These are phyloP conservation scores for Esperia sulphurella DNA, from an alignment of 2,888 invertebrate species.

Conservation along the genomic window DNA sequence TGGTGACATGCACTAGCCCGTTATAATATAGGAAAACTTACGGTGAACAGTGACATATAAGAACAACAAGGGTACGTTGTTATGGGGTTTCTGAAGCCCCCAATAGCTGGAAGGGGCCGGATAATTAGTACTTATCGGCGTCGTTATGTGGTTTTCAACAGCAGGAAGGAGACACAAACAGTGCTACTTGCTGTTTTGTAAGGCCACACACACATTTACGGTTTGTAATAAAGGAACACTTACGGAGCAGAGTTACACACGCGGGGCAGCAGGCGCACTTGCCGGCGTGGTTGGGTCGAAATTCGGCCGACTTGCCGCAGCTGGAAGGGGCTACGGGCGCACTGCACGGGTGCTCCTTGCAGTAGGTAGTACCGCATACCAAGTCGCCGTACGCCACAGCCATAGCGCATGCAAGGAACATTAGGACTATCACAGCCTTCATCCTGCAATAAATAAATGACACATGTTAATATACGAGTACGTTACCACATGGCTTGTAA, in stretches of 20 bases:
- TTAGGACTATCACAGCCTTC: constrained; percentile 49
- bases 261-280: constrained; percentile 72
- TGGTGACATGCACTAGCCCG: no score
- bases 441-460: constrained; percentile 37
- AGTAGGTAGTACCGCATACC: constrained; percentile 62
- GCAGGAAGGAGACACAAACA: no score
- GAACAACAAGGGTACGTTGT: no score
- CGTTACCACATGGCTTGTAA: no score
- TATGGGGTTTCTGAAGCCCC: no score
- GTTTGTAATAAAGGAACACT: constrained; percentile 18
- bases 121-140: no score
- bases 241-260: constrained; percentile 60
- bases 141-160: no score
- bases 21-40: no score
- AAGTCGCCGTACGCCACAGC: constrained; percentile 54
- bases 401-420: constrained; percentile 46
- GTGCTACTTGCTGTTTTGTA: no score
- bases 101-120: no score
- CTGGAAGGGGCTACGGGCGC: constrained; percentile 32
- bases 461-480: not conserved
- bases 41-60: no score
- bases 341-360: constrained; percentile 57
- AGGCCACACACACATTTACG: no score
- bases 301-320: constrained; percentile 47
- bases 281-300: constrained; percentile 58